Evolutionary conservation across 1,140 invertebrate species (phyloP), one percentile per base, ranked within the genome.

Genomic region (Araneus ventricosus): DNA sequence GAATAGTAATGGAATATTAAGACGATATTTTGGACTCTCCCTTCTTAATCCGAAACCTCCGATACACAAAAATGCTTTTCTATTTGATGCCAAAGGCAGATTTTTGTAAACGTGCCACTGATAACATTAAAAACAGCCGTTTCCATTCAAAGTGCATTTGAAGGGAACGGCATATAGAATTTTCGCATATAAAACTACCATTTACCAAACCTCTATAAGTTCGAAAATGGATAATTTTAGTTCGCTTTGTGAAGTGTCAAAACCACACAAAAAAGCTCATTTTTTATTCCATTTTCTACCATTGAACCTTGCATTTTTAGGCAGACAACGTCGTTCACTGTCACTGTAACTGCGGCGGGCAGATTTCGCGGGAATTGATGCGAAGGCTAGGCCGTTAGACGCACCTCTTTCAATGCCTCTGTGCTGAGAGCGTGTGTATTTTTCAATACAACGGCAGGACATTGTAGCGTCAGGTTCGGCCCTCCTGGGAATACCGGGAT

Each of bases 181-280:
- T 90, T 80, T 79, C 88, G 88, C 88, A 90, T 90, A 90, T 90
- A 90, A 90, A 90, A 90, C 88, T 41, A 90, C 67, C 70, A 90
- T 90, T 90, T 90, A 90, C 70, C 82, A 45, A 90, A 24, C 34
- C 61, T 88, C 37, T 88, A 80, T 45, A 67, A 45, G 45, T n/a
- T 80, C 88, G 88, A 90, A 90, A 90, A 90, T 80, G 88, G 88
- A 90, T 90, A 90, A 90, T 90, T 90, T 90, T 90, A 41, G 67
- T 67, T 59, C 45, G n/a, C 67, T 79, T 90, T 90, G 88, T 90
- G 70, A 75, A 41, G 67, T 90, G 88, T 90, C 88, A 90, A 70
- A 90, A 90, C 88, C 88, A 90, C 88, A 57, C 39, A 84, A 90
- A 75, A 90, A 90, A 80, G 67, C 39, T 90, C 88, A 90, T 90